phyloP scores from a whole-genome alignment of 1,140 invertebrate genomes.

The Olivierus martensii region DNA sequence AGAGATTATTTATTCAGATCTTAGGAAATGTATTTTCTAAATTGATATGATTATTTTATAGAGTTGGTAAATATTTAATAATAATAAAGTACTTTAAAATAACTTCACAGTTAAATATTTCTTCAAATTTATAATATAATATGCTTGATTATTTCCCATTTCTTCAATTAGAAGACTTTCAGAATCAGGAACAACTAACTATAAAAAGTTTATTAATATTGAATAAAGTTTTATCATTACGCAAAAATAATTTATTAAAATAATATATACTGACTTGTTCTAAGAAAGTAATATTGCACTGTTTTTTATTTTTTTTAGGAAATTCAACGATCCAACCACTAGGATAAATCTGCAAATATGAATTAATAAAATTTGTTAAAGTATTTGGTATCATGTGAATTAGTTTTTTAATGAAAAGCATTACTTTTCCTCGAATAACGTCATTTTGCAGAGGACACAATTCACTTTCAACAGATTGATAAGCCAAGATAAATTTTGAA shows the following conservation, averaged over 20 bases:
- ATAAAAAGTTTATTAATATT: neutral
- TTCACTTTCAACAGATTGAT: slow-evolving; percentile 10
- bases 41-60: too few relatives aligned
- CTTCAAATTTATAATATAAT: neutral
- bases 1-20: too few relatives aligned
- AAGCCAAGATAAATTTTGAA: slow-evolving; percentile 7
- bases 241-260: too few relatives aligned
- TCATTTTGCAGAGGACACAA: slow-evolving; percentile 9
- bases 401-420: too few relatives aligned
- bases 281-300: slow-evolving; percentile 9
- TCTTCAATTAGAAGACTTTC: neutral
- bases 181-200: neutral
- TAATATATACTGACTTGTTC: slow-evolving; percentile 10
- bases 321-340: slow-evolving; percentile 15
- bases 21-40: too few relatives aligned
- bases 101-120: neutral
- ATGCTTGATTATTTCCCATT: neutral
- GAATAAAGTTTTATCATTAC: too few relatives aligned
- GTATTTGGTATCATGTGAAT: too few relatives aligned
- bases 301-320: neutral
- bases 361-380: too few relatives aligned
- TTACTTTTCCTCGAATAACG: slow-evolving; percentile 9
- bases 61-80: too few relatives aligned
- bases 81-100: neutral
- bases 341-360: slow-evolving; percentile 6